These are phyloP conservation scores for Drosophila pruinosa DNA, from an alignment of 1,140 invertebrate species.

Conservation along the genomic window DNA sequence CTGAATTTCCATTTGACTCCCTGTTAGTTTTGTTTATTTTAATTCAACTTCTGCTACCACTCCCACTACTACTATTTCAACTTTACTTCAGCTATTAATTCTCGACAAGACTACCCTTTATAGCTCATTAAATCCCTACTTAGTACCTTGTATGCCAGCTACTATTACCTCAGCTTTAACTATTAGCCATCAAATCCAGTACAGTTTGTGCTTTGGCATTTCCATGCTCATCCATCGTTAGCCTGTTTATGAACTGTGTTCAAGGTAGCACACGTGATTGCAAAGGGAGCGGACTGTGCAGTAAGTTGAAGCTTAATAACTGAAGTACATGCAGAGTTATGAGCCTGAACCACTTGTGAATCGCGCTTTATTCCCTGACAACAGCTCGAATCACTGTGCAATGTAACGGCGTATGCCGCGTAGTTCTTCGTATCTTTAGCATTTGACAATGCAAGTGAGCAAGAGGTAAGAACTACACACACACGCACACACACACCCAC, in stretches of 20 bases:
- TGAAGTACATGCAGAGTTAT: background rate
- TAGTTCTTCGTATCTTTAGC: slow-evolving; percentile 40
- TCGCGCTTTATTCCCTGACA: background rate
- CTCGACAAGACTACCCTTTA: background rate
- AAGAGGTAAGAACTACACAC: slow-evolving; percentile 6
- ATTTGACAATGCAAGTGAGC: slow-evolving; percentile 59
- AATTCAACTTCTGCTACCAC: background rate
- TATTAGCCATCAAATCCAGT: background rate
- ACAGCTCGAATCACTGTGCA: slow-evolving; percentile 19
- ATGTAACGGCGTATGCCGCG: slow-evolving; percentile 6
- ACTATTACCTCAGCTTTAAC: background rate
- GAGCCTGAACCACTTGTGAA: slow-evolving; percentile 11
- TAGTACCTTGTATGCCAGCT: background rate
- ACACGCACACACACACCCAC: background rate
- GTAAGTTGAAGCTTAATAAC: slow-evolving; percentile 3
- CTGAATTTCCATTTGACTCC: no score
- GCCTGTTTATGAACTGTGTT: background rate
- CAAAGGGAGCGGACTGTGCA: background rate
- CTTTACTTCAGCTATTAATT: background rate
- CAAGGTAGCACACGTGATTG: background rate
- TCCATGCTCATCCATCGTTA: background rate
- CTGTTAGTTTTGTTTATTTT: background rate
- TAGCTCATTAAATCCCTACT: background rate
- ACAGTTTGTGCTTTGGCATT: background rate
- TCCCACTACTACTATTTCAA: no score